Evolutionary conservation across 2,113 vertebrate species (phyloP), one percentile per base, ranked within the genome.

Genomic region (Misgurnus mizolepis): DNA sequence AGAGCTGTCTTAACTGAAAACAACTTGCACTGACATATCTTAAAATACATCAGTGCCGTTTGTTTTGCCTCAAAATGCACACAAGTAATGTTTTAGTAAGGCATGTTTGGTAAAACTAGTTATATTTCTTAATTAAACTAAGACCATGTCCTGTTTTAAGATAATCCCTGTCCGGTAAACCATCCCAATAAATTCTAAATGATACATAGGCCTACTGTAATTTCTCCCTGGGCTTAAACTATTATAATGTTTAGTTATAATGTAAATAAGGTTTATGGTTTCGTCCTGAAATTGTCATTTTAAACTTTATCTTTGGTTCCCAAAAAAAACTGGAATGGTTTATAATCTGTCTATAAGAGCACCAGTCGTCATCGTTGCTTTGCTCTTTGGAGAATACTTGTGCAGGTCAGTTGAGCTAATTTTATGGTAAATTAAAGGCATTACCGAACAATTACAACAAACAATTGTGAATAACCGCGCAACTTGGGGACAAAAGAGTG

Each of bases 401-500:
- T 82, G 79, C 49, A 1, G 66, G 45, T 67, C 69, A 85, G 84
- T 84, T 90, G 78, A 73, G 40, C 41, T 86, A 82, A 86, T 89
- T 88, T 88, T 89, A 84, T 90, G 88, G 80, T 87, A 89, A 91
- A 90, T 86, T 83, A 87, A 84, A 86, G 83, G 85, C 88, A 89
- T 89, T 89, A 88, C 69, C 84, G 86, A 83, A 84, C 84, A 34
- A 34, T 34, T 34, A 34, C 27, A 82, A 89, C 89, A 89, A 86
- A 53, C 50, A 90, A 6, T 22, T 82, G 81, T 89, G 87, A 89
- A 84, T 88, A 86, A 89, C 87, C 79, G 79, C 15, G 7, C 55
- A 58, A 17, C 55, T n/a, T 2, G 14, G 49, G 11, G 49, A 53
- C 10, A 53, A 18, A 17, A 58, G 17, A 58, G 55, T 18, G n/a